These are phyloP conservation scores for Drosophila simulans DNA, from an alignment of 1,140 invertebrate genomes.

Conservation along the genomic window DNA sequence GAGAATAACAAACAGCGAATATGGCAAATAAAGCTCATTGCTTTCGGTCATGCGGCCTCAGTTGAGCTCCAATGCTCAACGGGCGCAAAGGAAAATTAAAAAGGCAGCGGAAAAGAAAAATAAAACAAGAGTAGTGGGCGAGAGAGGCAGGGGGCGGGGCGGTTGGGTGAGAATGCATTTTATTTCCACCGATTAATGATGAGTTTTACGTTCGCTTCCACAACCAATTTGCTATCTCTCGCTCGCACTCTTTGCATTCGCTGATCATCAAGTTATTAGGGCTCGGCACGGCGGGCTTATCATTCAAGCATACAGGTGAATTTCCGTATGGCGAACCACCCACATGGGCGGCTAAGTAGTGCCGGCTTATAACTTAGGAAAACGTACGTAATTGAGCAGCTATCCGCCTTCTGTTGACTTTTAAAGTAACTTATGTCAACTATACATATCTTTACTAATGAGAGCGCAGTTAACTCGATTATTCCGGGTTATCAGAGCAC, in stretches of 20 bases:
- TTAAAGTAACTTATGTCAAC: no score
- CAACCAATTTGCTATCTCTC: slow-evolving; percentile 37
- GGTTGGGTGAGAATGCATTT: slow-evolving; percentile 57
- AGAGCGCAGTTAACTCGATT: not conserved
- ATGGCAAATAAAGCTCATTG: slow-evolving; percentile 74
- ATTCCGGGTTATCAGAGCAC: not conserved
- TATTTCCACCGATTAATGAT: slow-evolving; percentile 77
- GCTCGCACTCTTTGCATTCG: slow-evolving; percentile 2
- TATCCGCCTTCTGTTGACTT: no score
- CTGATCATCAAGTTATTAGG: slow-evolving; percentile 26
- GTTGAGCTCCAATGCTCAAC: slow-evolving; percentile 75
- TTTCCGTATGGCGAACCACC: slow-evolving; percentile 9
- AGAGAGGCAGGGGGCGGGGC: not conserved
- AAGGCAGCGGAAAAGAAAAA: not conserved
- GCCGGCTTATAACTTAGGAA: not conserved
- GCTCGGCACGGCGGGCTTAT: slow-evolving; percentile 33
- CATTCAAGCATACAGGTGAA: slow-evolving; percentile 15
- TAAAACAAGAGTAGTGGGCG: not conserved
- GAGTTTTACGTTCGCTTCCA: slow-evolving; percentile 59
- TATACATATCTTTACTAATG: no score
- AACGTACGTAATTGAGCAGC: no score
- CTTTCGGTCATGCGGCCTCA: slow-evolving; percentile 77
- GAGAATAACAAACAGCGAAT: slow-evolving; percentile 65
- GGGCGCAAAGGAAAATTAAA: slow-evolving; percentile 43
- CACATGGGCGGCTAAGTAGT: not conserved